Percentiles rank a stretch among this genome's conserved stretches.
Conservation (phyloP, 2,113 vertebrate species). For the Sapayoa aenigma region DNA sequence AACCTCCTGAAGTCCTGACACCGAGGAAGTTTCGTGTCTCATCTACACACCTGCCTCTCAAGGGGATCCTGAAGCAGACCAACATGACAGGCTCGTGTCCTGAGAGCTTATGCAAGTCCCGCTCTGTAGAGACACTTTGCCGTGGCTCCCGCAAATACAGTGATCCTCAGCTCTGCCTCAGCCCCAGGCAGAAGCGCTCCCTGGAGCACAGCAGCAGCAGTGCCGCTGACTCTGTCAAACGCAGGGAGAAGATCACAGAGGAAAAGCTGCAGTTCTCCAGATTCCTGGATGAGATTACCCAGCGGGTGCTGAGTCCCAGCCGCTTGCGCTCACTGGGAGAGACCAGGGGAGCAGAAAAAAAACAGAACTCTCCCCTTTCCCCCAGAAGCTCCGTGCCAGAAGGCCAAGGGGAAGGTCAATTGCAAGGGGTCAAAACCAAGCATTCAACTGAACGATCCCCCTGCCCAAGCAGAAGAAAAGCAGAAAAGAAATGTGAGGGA, state of each 20-base stretch:
- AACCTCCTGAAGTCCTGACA: constrained; percentile 72
- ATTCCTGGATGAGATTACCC: constrained; percentile 86
- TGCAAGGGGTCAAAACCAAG: not conserved
- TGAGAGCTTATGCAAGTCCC: constrained; percentile 72
- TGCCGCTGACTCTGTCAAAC: not conserved
- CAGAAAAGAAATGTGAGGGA: constrained; percentile 46
- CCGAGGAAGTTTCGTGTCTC: constrained; percentile 45
- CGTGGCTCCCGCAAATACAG: constrained; percentile 5
- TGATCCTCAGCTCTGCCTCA: constrained; percentile 36
- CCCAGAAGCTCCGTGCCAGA: not conserved
- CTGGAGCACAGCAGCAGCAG: constrained; percentile 25
- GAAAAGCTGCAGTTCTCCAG: constrained; percentile 84
- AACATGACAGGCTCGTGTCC: not conserved
- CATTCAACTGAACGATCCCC: not conserved
- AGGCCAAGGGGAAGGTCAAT: not conserved
- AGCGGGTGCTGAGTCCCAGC: constrained; percentile 77
- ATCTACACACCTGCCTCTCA: constrained; percentile 60
- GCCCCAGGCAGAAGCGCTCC: not conserved
- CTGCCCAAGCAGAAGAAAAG: constrained; percentile 65
- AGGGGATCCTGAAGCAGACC: constrained; percentile 82
- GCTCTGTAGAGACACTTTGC: constrained; percentile 71
- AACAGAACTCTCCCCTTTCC: not conserved
- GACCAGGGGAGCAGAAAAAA: constrained; percentile 18
- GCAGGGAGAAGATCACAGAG: constrained; percentile 69
- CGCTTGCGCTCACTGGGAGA: constrained; percentile 62